Evolutionary conservation across 2,113 vertebrate species (phyloP).

Genomic region (Pica pica): DNA sequence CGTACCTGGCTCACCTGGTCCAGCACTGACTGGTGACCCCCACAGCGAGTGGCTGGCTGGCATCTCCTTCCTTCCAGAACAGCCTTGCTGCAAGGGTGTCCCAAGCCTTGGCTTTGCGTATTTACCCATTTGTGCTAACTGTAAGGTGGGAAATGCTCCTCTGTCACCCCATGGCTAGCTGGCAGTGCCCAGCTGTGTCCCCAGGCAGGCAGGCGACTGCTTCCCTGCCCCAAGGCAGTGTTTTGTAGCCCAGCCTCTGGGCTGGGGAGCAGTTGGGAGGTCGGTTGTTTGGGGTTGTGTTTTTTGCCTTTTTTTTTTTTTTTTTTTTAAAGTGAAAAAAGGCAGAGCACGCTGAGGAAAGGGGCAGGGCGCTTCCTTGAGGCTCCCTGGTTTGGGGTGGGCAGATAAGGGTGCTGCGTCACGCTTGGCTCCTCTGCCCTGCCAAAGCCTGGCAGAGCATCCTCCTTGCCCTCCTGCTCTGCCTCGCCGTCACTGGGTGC

Average conservation of each 20-base stretch:
- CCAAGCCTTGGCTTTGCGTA: not conserved
- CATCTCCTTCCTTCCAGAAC: not conserved
- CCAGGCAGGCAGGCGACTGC: not conserved
- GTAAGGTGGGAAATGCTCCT: not conserved
- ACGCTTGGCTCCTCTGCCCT: not conserved
- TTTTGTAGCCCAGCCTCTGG: not conserved
- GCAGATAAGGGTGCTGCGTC: conserved; percentile 6
- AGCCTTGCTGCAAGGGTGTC: fast-evolving
- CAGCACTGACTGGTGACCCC: not conserved
- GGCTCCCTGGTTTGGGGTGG: not conserved
- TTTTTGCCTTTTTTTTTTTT: not conserved
- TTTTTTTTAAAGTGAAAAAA: not conserved
- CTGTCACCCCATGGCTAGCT: not conserved
- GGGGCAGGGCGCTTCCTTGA: conserved; percentile 19
- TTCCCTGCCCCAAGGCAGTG: not conserved
- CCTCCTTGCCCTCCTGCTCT: not conserved
- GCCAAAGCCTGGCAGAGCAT: not conserved
- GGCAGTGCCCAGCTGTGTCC: not conserved
- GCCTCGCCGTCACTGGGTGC: not conserved
- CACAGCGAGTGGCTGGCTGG: fast-evolving
- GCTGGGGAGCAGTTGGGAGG: not conserved
- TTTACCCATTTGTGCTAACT: not conserved
- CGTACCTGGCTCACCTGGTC: fast-evolving
- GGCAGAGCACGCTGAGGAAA: fast-evolving
- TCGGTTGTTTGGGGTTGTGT: not conserved